These are phyloP conservation scores for Bombyx huttoni DNA, from an alignment of 2,888 invertebrate species.

Conservation along the genomic window DNA sequence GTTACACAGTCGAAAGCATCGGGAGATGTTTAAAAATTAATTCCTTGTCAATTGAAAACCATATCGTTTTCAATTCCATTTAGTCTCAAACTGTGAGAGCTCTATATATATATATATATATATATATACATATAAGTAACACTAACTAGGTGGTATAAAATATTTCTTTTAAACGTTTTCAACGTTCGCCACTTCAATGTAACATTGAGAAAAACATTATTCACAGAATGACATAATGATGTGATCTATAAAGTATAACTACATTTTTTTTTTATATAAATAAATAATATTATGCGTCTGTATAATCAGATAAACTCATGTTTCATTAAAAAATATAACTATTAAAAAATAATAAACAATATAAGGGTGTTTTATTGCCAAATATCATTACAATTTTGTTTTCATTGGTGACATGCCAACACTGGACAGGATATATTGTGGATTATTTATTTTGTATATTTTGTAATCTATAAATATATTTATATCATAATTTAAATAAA, in stretches of 20 bases:
- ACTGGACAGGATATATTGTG: background rate
- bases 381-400: background rate
- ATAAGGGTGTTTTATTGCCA: constrained; percentile 5
- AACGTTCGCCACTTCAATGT: constrained; percentile 14
- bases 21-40: no score
- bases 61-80: no score
- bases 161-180: background rate
- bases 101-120: no score
- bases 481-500: constrained; percentile 1
- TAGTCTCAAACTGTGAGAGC: no score
- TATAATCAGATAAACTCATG: constrained; percentile 11
- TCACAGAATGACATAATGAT: constrained; percentile 9
- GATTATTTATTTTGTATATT: constrained; percentile 3
- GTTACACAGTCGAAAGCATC: no score
- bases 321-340: constrained; percentile 8
- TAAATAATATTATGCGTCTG: constrained; percentile 9
- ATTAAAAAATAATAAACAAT: constrained; percentile 3
- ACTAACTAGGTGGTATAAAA: no score
- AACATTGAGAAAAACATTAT: constrained; percentile 11
- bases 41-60: no score
- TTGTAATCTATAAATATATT: constrained; percentile 1
- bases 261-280: constrained; percentile 6
- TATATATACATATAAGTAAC: no score
- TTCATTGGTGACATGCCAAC: constrained; percentile 14
- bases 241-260: constrained; percentile 24